Conservation (phyloP, 1,140 invertebrate genomes). For the Mesaphorura yosii region DNA sequence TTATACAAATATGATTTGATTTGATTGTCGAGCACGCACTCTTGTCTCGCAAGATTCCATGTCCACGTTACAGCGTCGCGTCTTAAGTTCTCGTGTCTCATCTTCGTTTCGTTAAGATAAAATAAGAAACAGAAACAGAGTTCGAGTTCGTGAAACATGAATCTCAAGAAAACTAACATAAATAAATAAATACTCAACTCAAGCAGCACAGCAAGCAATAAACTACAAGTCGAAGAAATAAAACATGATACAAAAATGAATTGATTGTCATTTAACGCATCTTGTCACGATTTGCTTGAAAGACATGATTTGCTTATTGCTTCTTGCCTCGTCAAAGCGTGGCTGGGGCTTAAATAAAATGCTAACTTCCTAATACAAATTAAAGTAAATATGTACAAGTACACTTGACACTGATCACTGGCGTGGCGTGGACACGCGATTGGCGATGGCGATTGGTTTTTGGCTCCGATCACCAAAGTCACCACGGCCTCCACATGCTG, state of each 20-base stretch:
- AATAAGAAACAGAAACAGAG: no score
- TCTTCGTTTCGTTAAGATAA: no score
- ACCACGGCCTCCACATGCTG: constrained; percentile 28
- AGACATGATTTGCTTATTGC: background rate
- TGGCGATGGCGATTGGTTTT: background rate
- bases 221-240: background rate
- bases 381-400: background rate
- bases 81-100: no score
- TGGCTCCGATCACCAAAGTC: constrained; percentile 6
- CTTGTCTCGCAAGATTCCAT: no score
- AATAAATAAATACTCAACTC: background rate
- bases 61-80: no score
- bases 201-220: background rate
- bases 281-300: background rate
- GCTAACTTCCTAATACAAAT: background rate
- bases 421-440: background rate
- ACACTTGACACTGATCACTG: background rate
- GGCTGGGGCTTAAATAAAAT: background rate
- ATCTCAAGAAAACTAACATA: background rate
- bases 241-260: background rate
- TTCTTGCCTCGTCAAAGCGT: background rate
- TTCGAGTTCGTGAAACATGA: constrained; percentile 2
- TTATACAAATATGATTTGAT: no score
- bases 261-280: constrained; percentile 3
- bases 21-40: no score